Evolutionary conservation across 2,888 invertebrate genomes (phyloP), one percentile per base, ranked within the genome.

Genomic region (Noctua janthina): DNA sequence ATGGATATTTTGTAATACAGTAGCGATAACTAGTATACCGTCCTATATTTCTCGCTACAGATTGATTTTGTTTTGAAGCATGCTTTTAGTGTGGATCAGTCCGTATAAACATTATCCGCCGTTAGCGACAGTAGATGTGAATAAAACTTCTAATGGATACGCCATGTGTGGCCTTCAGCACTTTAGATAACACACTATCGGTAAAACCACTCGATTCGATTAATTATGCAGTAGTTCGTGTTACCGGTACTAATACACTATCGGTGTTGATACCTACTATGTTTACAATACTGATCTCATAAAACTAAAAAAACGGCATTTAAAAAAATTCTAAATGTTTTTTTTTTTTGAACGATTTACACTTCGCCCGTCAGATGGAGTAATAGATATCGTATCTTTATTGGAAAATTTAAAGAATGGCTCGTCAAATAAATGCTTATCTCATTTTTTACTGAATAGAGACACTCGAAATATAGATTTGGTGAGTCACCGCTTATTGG

Each of bases 151-250:
- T 85, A 81, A 83, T 83, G 81, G 70, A 74, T 67, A 23, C 85
- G 64, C 81, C 74, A 67, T 81, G 74, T 85, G 81, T 81, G 82
- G 85, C 81, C 82, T 81, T 74, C 81, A 35, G 68, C 74, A 81
- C 74, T 81, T 71, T 64, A 81, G 82, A 85, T 83, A 83, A 74
- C 64, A 54, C 70, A 20, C 74, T 85, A 85, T 83, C 74, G 17
- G 64, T 71, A 66, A 64, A 62, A 70, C 81, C 64, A 80, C 73
- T 81, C 85, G 15, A 85, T 71, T 54, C 20, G 62, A 82, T 82
- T 68, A 81, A 74, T 85, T 66, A 71, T 39, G n/a, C 68, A 69
- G 17, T 67, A 39, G 54, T 49, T 51, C 35, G 29, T 67, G 71
- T 46, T 68, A 72, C 29, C 39, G 51, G 35, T 46, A 76, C 15